A percentile compares a stretch with the other conserved stretches of the same genome.
Evolutionary conservation across 2,797 vertebrate genomes (phyloP).

Genomic region (Xerus rutilus): DNA sequence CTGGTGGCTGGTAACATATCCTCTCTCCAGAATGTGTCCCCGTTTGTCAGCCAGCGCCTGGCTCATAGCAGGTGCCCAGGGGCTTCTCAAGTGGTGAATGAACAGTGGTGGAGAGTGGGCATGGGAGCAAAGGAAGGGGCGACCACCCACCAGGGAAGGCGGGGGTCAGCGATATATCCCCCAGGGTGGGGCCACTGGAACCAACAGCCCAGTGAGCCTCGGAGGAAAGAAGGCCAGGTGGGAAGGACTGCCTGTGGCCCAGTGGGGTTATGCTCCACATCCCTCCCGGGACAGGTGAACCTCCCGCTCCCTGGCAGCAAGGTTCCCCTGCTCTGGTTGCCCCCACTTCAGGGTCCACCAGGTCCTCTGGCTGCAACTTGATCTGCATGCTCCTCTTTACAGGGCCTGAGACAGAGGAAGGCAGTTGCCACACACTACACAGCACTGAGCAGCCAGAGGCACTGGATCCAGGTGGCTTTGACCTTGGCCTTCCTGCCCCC

Average conservation of each 20-base stretch:
- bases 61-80: not conserved
- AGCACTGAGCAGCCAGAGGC: not conserved
- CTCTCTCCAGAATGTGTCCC: not conserved
- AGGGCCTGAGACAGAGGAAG: not conserved
- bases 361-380: not conserved
- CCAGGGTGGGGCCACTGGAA: rapidly evolving
- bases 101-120: no score
- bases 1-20: no score
- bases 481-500: not conserved
- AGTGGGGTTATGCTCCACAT: not conserved
- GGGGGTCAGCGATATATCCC: not conserved
- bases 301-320: not conserved
- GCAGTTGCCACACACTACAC: rapidly evolving
- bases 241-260: no score
- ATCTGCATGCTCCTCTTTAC: not conserved
- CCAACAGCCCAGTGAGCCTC: not conserved
- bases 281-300: not conserved
- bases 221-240: not conserved
- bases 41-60: not conserved
- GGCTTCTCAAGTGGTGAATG: not conserved
- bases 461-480: not conserved
- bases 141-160: not conserved
- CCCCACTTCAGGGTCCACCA: not conserved
- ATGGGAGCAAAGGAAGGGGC: rapidly evolving
- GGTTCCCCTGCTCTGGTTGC: not conserved